A percentile compares a stretch with the other conserved stretches of the same genome.
Evolutionary conservation across 1,140 invertebrate species (phyloP).

Genomic region (Ceratina calcarata): DNA sequence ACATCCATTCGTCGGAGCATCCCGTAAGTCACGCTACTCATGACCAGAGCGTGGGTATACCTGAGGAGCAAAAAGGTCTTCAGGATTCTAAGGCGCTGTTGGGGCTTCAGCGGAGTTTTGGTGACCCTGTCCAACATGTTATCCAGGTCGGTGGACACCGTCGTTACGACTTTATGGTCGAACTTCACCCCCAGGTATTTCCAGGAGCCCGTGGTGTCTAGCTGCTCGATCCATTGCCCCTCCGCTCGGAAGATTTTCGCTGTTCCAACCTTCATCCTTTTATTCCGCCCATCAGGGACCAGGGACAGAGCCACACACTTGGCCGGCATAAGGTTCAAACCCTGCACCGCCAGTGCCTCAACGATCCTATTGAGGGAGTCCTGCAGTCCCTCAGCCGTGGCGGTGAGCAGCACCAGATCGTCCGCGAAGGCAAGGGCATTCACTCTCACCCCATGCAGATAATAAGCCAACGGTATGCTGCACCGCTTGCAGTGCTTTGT

Average conservation of each 20-base stretch:
- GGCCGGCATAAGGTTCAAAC: background rate
- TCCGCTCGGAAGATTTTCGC: background rate
- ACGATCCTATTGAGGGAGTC: background rate
- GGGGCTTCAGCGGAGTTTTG: background rate
- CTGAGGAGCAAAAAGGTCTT: background rate
- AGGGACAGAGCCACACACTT: background rate
- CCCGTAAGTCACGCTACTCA: conserved; percentile 49
- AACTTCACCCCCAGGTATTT: background rate
- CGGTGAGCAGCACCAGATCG: background rate
- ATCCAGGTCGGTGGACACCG: background rate
- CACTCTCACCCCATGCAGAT: background rate
- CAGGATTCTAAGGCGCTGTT: background rate
- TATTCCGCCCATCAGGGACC: background rate
- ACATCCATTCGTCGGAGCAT: conserved; percentile 64
- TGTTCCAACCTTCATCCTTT: background rate
- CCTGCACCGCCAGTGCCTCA: background rate
- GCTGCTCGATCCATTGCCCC: background rate
- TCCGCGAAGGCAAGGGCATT: background rate
- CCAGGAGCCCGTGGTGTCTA: background rate
- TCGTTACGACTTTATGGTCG: background rate
- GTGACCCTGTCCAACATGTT: background rate
- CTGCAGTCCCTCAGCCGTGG: background rate
- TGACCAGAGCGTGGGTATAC: conserved; percentile 57
- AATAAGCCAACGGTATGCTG: background rate
- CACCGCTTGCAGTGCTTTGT: background rate